Base-by-base conservation (phyloP, 2,797 vertebrate species). In the Typhlichthys subterraneus region DNA sequence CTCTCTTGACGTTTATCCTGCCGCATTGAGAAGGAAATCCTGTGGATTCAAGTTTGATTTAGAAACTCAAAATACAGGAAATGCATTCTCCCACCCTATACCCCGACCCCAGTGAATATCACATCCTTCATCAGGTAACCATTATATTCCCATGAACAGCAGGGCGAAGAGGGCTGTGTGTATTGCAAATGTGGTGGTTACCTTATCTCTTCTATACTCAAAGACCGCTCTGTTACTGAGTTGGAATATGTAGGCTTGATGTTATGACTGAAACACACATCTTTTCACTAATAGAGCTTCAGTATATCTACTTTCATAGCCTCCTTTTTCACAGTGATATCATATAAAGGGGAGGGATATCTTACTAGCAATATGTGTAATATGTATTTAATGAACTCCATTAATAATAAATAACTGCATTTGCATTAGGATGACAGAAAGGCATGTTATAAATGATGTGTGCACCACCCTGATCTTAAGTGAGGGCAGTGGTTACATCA, bases 401-500 rank as follows among this genome's bases (percentile, higher is more conserved):
- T 23, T 23, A 23, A 23, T 23, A 23, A 23, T 23, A 23, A 23
- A 23, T 23, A 23, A 23, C 23, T 23, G 3, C 38, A 42, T 42
- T 42, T 42, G 38, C 38, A 42, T 8, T 7, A 42, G 38, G 4
- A 9, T 7, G 6, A 42, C 38, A 42, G 38, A 42, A 9, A 42
- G 38, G 38, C 8, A 2, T 45, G 79, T 77, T 81, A 71, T 75
- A 57, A 54, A 53, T 42, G 2, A 49, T 48, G 64, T 52, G 61
- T 60, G 63, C 69, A 55, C 65, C 67, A 57, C 72, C 72, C 67
- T 66, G 73, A 60, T 73, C 60, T 75, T 68, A 58, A 59, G 60
- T 47, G 48, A 15, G 80, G 80, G 79, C 86, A 84, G 72, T 17
- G 63, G 70, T 73, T 59, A 63, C 73, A 54, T 85, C 75, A 81